Conservation (phyloP, 2,888 invertebrate species). For the Sinohyriopsis cumingii region DNA sequence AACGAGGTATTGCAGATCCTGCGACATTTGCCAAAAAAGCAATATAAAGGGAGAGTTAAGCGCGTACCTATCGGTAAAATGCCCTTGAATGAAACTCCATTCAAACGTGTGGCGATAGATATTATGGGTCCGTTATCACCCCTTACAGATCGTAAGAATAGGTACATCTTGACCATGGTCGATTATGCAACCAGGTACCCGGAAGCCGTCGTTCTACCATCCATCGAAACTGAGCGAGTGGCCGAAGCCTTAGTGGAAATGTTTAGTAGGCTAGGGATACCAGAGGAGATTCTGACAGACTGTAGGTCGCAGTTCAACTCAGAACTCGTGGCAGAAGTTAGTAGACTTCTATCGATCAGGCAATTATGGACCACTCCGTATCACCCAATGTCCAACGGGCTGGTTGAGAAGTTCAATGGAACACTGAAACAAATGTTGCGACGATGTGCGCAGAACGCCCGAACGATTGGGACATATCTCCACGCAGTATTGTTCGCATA, state of each 20-base stretch:
- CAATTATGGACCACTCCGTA: constrained; percentile 31
- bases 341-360: constrained; percentile 22
- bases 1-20: constrained; percentile 23
- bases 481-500: constrained; percentile 34
- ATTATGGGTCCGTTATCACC: constrained; percentile 32
- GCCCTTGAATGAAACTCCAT: constrained; percentile 37
- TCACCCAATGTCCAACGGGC: constrained; percentile 34
- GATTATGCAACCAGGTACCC: constrained; percentile 23
- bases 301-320: constrained; percentile 37
- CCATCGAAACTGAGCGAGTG: constrained; percentile 19
- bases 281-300: constrained; percentile 27
- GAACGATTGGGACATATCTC: constrained; percentile 41
- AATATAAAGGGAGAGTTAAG: constrained; percentile 23
- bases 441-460: constrained; percentile 25
- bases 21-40: constrained; percentile 27
- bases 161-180: constrained; percentile 27
- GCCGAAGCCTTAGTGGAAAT: constrained; percentile 27
- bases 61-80: constrained; percentile 28
- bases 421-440: constrained; percentile 37
- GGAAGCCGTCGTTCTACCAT: too few relatives aligned
- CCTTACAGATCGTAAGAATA: constrained; percentile 10
- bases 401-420: constrained; percentile 39
- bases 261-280: constrained; percentile 19
- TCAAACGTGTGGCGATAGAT: constrained; percentile 30
- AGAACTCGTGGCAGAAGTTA: constrained; percentile 34